phyloP scores from a whole-genome alignment of 2,888 invertebrate genomes.

The Xestia c-nigrum region DNA sequence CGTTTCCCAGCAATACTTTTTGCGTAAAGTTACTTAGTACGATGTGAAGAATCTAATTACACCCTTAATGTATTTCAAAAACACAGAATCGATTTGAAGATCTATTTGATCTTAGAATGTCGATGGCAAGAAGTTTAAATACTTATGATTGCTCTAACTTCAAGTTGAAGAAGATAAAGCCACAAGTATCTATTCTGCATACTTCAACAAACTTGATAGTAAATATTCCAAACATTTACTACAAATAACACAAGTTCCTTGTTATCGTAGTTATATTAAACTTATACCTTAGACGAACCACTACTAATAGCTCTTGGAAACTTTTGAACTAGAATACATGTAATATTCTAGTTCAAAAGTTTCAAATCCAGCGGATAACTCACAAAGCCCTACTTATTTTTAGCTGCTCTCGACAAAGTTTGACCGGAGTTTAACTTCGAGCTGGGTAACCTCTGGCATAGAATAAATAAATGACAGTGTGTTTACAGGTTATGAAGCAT shows the following conservation, averaged over 20 bases:
- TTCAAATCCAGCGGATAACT: constrained; percentile 7
- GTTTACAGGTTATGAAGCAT: background rate
- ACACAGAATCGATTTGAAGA: too few species aligned
- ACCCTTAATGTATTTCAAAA: too few species aligned
- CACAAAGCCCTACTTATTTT: constrained; percentile 26
- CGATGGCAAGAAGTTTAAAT: background rate
- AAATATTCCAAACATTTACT: constrained; percentile 27
- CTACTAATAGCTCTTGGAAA: constrained; percentile 19
- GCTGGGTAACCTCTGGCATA: background rate
- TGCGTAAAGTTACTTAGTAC: too few species aligned
- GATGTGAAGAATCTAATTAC: too few species aligned
- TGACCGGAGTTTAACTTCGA: constrained; percentile 1
- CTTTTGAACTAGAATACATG: constrained; percentile 20
- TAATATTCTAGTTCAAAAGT: too few species aligned
- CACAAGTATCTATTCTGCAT: background rate
- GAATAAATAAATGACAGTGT: background rate
- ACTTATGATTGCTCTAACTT: background rate
- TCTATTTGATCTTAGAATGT: too few species aligned
- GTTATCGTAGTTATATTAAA: constrained; percentile 24
- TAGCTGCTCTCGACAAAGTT: constrained; percentile 23
- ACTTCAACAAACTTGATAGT: constrained; percentile 11
- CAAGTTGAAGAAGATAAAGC: background rate
- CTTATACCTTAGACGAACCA: background rate
- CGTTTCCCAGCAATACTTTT: too few species aligned
- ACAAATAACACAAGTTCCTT: constrained; percentile 13